Evolutionary conservation across 37 sponge, comb jelly and placozoan genomes (phyloP), one percentile per base, ranked within the genome.

Genomic region (Beroe forskalii): DNA sequence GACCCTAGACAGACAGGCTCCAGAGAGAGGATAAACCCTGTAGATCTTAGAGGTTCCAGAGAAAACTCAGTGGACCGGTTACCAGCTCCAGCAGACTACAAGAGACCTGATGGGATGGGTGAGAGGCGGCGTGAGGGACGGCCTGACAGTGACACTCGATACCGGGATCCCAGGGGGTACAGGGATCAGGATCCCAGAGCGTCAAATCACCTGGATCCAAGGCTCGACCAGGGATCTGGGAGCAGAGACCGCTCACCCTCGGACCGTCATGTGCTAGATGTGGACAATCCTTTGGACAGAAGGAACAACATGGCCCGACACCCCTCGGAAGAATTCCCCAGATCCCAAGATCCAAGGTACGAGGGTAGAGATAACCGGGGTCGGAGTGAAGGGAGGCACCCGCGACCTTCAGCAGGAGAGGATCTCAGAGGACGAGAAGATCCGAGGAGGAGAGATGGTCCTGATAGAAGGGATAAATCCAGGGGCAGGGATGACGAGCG

Each of bases 21-120:
- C 66, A 63, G 66, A 63, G 66, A 63, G 25, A 24, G 66, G 66
- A n/a, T n/a, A n/a, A n/a, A n/a, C n/a, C 66, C 25, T 63, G 20
- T 24, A 30, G 66, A 63, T 30, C 20, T 24, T 24, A n/a, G n/a
- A n/a, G n/a, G n/a, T n/a, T n/a, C n/a, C n/a, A n/a, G n/a, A n/a
- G 55, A 12, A 48, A 48, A 48, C 12, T 12, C 55, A 17, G 12
- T 12, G 12, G 55, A 48, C 55, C 55, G 55, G 6, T 48, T 48
- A 6, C 55, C 55, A 48, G 19, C 36, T 69, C 72, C 36, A 14
- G 19, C 33, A 33, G 39, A 69, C 4, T 32, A 32, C 17, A n/a
- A n/a, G n/a, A n/a, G n/a, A n/a, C n/a, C n/a, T n/a, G n/a, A n/a
- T n/a, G 38, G 37, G 19, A 31, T 9, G 38, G 72, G 3, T 36